These are phyloP conservation scores for Malaclemys terrapin DNA, from an alignment of 2,113 vertebrate genomes.

Conservation along the genomic window DNA sequence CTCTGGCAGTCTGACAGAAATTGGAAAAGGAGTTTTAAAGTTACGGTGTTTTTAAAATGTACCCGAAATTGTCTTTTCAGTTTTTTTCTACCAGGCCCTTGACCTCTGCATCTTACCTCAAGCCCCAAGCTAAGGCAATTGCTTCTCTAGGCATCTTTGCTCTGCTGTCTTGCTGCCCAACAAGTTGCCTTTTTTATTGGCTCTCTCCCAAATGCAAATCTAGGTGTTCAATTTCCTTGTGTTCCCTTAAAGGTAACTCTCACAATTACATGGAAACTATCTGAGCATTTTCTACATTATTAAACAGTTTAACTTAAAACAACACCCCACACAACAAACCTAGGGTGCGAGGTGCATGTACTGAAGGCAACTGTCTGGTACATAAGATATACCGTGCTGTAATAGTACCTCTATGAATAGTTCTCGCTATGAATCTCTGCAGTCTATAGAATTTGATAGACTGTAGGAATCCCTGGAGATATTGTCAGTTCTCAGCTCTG, in stretches of 20 bases:
- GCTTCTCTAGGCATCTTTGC: not conserved
- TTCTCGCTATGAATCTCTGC: not conserved
- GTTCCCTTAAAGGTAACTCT: not conserved
- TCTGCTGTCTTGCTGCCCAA: not conserved
- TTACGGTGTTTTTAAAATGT: not conserved
- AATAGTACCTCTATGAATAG: not conserved
- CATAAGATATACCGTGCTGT: not conserved
- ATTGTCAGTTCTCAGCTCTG: not conserved
- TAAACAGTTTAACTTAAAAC: not conserved
- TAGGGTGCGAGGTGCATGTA: not conserved
- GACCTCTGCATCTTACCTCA: not conserved
- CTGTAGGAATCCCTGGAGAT: not conserved
- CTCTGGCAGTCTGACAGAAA: not conserved
- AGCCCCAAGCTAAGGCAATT: not conserved
- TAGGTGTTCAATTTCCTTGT: not conserved
- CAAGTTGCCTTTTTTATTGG: not conserved
- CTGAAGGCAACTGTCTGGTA: not conserved
- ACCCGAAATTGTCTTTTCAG: not conserved
- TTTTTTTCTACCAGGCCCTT: not conserved
- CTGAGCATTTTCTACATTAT: not conserved
- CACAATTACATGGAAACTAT: not conserved
- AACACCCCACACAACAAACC: not conserved
- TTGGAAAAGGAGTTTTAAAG: not conserved
- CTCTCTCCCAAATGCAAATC: accelerated
- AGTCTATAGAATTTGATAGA: not conserved